Percentiles rank a stretch among this genome's conserved stretches.
Conservation (phyloP, 2,797 vertebrate genomes). For the Nyctalus aviator region DNA sequence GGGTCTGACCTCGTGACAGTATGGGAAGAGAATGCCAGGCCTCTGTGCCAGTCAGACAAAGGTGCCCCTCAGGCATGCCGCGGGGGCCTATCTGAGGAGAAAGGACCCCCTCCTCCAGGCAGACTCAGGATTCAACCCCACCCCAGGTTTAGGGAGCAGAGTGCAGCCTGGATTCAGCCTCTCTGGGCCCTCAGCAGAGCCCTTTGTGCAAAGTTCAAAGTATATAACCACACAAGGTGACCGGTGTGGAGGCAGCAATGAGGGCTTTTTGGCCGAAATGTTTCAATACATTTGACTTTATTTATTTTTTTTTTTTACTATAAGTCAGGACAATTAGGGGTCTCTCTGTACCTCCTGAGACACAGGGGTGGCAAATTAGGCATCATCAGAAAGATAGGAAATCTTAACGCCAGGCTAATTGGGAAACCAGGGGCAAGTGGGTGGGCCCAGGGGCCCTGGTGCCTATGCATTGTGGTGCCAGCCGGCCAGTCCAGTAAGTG, state of each 20-base stretch:
- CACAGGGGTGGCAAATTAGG: not conserved
- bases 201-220: not conserved
- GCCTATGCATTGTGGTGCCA: not conserved
- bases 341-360: constrained; percentile 38
- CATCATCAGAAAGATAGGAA: not conserved
- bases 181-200: not conserved
- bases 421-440: not conserved
- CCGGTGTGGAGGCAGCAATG: not conserved
- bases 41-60: not conserved
- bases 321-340: constrained; percentile 11
- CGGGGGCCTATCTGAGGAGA: not conserved
- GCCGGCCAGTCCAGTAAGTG: not conserved
- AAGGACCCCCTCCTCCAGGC: not conserved
- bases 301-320: not conserved
- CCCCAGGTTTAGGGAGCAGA: not conserved
- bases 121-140: not conserved
- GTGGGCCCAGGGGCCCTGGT: not conserved
- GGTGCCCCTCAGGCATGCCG: not conserved
- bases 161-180: not conserved
- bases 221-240: not conserved
- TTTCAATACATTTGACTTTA: not conserved
- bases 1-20: not conserved
- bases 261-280: not conserved
- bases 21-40: not conserved
- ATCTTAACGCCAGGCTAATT: not conserved